Evolutionary conservation across 1,140 invertebrate species (phyloP), one percentile per base, ranked within the genome.

Genomic region (Polypedilum vanderplanki): DNA sequence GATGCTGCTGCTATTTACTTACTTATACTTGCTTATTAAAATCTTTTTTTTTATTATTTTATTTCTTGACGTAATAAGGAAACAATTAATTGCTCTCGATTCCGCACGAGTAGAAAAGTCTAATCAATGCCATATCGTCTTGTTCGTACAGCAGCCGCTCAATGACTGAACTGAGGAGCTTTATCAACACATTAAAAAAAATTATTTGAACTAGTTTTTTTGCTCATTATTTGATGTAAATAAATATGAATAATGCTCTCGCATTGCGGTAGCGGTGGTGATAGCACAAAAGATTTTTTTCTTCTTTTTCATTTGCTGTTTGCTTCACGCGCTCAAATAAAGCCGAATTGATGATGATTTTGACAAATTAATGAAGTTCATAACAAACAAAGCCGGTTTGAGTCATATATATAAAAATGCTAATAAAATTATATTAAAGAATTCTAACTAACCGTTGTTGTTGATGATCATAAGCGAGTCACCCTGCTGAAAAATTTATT

Each of bases 71-170:
- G 65, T 70, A 70, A 70, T 70, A 22, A 70, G 65, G 65, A 70
- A 70, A 70, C 17, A 70, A 70, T 70, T 70, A 70, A 70, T 70
- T 70, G 65, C 65, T 70, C 20, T 18, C 17, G 65, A 70, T 70
- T 70, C 20, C 65, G 65, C 65, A 70, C 65, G 65, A 70, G 65
- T 70, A 57, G 15, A 33, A n/a, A 57, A 57, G 46, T 57, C 46
- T 57, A 57, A 12, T 57, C 46, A n/a, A 12, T 15, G 3, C 12
- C 46, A 57, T 57, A n/a, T 57, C 46, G n/a, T 57, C 46, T 57
- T 57, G n/a, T 57, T 57, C 46, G 46, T 57, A 4, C 12, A 33
- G 12, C 46, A n/a, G 46, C n/a, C 46, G n/a, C n/a, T 57, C n/a
- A n/a, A 57, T 15, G 12, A 57, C 10, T 57, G 46, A 57, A 46